A percentile compares a stretch with the other conserved stretches of the same genome.
These are phyloP conservation scores for Strigamia maritima DNA, from an alignment of 2,888 invertebrate genomes.

Conservation along the genomic window DNA sequence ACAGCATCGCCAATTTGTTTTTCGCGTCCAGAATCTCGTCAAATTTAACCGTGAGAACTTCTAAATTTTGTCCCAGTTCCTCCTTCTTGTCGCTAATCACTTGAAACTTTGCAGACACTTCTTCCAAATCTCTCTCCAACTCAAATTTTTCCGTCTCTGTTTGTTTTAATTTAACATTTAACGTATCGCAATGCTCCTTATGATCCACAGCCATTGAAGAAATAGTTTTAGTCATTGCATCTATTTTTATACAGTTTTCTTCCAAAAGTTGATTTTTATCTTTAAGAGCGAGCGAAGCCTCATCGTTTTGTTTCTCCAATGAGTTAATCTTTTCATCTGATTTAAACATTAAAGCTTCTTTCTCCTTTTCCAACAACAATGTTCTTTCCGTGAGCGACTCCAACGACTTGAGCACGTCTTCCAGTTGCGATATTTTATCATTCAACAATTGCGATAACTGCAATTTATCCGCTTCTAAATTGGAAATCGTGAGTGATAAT, in stretches of 20 bases:
- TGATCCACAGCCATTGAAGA: constrained; percentile 1
- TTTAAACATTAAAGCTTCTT: not conserved
- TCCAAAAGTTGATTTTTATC: not conserved
- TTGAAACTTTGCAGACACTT: not conserved
- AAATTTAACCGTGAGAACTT: not conserved
- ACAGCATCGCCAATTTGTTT: not conserved
- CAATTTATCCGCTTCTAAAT: not conserved
- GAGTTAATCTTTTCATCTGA: not conserved
- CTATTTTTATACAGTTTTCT: not conserved
- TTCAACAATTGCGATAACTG: not conserved
- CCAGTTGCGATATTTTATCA: not conserved
- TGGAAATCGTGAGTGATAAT: not conserved
- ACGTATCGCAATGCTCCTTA: not conserved
- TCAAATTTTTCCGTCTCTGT: not conserved
- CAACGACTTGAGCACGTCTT: not conserved
- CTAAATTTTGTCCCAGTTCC: not conserved
- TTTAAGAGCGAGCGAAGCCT: not conserved
- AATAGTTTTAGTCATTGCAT: not conserved
- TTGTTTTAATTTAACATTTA: not conserved
- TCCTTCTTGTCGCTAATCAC: not conserved
- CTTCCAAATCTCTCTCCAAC: not conserved
- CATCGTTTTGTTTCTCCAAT: not conserved
- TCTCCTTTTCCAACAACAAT: not conserved
- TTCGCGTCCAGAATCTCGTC: not conserved
- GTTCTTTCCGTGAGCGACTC: not conserved